Conservation (phyloP, 1,140 invertebrate genomes). For the Aphelinus certus region DNA sequence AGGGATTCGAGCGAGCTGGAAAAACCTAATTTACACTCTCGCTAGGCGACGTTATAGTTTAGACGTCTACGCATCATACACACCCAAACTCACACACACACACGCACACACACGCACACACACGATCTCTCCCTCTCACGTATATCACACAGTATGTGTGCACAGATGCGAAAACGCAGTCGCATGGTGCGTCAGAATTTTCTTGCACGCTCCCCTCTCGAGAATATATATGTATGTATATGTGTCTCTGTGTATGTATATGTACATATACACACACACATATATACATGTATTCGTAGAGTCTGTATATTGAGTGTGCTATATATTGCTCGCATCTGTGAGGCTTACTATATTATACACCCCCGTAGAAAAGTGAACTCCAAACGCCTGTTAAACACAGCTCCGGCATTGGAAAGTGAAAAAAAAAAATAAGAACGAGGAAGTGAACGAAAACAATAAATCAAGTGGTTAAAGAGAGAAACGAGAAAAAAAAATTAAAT, state of each 20-base stretch:
- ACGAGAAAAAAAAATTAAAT: no score
- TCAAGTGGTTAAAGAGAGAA: constrained; percentile 25
- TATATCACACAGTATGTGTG: constrained; percentile 4
- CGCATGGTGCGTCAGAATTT: not conserved
- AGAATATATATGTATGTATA: constrained; percentile 8
- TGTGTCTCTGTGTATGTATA: no score
- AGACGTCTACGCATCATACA: no score
- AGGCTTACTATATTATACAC: not conserved
- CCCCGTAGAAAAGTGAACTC: not conserved
- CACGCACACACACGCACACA: constrained; percentile 37
- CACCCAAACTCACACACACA: constrained; percentile 11
- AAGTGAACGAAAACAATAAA: constrained; percentile 31
- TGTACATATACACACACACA: no score
- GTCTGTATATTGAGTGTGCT: no score
- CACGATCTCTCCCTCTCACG: constrained; percentile 10
- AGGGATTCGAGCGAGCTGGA: constrained; percentile 1
- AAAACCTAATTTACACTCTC: not conserved
- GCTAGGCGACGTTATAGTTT: not conserved
- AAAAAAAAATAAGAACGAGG: constrained; percentile 17
- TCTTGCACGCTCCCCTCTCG: not conserved
- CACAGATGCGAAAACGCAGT: constrained; percentile 22
- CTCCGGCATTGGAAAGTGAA: constrained; percentile 4
- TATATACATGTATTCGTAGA: no score
- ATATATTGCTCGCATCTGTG: no score
- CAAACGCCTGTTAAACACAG: constrained; percentile 33